phyloP scores from a whole-genome alignment of 1,140 invertebrate genomes.

The Magallana gigas region DNA sequence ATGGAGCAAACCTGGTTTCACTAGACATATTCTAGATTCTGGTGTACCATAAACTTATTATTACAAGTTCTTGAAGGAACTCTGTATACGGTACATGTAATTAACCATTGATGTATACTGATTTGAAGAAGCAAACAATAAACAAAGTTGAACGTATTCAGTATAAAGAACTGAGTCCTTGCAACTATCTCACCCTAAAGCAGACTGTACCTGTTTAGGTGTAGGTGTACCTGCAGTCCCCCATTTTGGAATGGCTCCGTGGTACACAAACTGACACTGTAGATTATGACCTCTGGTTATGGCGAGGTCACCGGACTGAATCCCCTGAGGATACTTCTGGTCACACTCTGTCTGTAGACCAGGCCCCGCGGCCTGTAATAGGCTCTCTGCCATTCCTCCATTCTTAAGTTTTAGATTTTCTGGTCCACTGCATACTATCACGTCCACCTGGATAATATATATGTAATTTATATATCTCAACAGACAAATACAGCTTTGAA shows the following conservation, averaged over 20 bases:
- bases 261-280: conserved; percentile 52
- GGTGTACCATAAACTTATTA: no score
- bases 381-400: conserved; percentile 25
- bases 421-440: conserved; percentile 43
- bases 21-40: no score
- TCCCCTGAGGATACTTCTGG: conserved; percentile 40
- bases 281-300: conserved; percentile 49
- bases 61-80: no score
- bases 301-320: conserved; percentile 42
- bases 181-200: no score
- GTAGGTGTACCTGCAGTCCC: neutral
- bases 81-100: no score
- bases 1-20: no score
- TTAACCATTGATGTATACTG: no score
- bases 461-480: neutral
- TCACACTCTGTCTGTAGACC: conserved; percentile 39
- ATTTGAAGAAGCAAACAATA: no score
- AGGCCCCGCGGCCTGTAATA: conserved; percentile 32
- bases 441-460: conserved; percentile 34
- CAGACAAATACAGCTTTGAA: no score
- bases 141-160: no score
- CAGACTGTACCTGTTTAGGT: neutral
- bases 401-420: conserved; percentile 31
- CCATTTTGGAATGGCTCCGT: conserved; percentile 42
- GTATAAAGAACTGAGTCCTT: no score